Base-by-base conservation (phyloP, 2,888 invertebrate genomes). In the Rhorus exstirpatorius region DNA sequence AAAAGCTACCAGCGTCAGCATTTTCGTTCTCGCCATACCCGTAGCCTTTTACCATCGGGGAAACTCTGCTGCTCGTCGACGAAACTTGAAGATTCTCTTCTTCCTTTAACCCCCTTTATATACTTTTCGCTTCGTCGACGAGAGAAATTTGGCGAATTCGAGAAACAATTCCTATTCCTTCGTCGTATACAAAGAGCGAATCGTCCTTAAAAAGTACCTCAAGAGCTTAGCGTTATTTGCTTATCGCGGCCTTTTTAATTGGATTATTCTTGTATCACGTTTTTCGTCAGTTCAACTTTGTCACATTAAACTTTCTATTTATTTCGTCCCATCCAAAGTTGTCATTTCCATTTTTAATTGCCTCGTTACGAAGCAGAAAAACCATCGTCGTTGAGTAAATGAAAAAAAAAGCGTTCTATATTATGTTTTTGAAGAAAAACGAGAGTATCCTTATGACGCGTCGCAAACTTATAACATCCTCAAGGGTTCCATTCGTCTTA, bases 401-500 rank as follows among this genome's bases (percentile, higher is more conserved):
- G n/a, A n/a, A n/a, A n/a, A n/a, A n/a, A n/a, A n/a, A n/a, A n/a
- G n/a, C n/a, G n/a, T n/a, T n/a, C n/a, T n/a, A n/a, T n/a, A n/a
- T n/a, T n/a, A n/a, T n/a, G n/a, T n/a, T n/a, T n/a, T n/a, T n/a
- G n/a, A n/a, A n/a, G n/a, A n/a, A n/a, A n/a, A n/a, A 74, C 26
- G 74, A 55, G 58, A 53, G 49, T 35, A 41, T 65, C 44, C 61
- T n/a, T n/a, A n/a, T n/a, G 12, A 31, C 75, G 26, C 58, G 60
- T 60, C 74, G 70, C 72, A 71, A 71, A 84, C 86, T 81, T 85
- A 84, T 88, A 87, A 88, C 88, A 86, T 88, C 84, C 91, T 87
- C 90, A 65, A 85, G 90, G 89, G 91, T 85, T 87, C 85, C 84
- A 90, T 91, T 87, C 86, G 87, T 91, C 89, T 87, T 84, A 63